Evolutionary conservation across 2,113 vertebrate species (phyloP), one percentile per base, ranked within the genome.

Genomic region (Coturnix japonica): DNA sequence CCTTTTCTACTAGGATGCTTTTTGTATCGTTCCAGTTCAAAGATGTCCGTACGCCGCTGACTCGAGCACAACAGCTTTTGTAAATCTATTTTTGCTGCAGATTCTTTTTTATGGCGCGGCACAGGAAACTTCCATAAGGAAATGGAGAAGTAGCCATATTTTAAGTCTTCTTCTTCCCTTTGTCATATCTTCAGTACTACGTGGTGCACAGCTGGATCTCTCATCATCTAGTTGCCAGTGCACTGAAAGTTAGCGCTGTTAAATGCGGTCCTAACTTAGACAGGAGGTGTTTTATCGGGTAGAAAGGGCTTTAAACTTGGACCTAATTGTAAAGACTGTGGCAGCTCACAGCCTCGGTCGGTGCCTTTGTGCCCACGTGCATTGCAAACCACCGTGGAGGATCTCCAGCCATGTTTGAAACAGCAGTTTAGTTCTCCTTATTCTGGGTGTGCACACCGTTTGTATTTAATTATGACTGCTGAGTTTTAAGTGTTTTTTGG

Each of bases 21-120:
- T 90, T 93, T 75, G 47, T 95, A 92, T 20, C 2, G 30, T 53
- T 75, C 74, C 26, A 69, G 5, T 74, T 79, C 69, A 51, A 57
- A 30, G 0, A 1, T 79, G 87, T 85, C 41, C 63, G 5, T 33
- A 30, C 0, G 26, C 87, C 21, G 7, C 90, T 81, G 94, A 70
- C 69, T 65, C 4, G 3, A 89, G 93, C 91, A 49, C 94, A 87
- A 57, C 49, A 59, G 65, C 49, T 96, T 95, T 95, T 72, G 15
- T 94, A 81, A 60, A 21, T 44, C 85, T 86, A 0, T 85, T 91
- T 56, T 87, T 74, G 28, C 37, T 89, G 77, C 59, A 72, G 69
- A n/a, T 44, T 39, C 35, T 6, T 79, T 79, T 79, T 57, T 51
- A 88, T 5, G 19, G 18, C 39, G 14, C 1, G 0, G 28, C 8